Base-by-base conservation (phyloP, 2,888 invertebrate genomes). In the Amphiduros pacificus region DNA sequence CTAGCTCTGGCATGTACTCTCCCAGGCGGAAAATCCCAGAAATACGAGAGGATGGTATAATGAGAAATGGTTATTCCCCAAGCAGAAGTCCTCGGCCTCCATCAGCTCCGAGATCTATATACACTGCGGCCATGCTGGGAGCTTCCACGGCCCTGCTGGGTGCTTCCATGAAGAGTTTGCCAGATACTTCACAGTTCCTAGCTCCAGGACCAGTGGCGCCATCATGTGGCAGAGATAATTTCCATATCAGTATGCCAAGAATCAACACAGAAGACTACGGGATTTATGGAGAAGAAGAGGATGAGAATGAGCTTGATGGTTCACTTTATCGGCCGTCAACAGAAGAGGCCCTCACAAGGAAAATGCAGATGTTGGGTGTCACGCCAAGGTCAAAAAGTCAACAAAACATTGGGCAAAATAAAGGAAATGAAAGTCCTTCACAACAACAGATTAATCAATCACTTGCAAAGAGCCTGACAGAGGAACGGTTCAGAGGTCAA, bases 251-350 rank as follows among this genome's bases (percentile, higher is more conserved):
- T 29, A 31, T 24, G 49, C 53, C 58, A 6, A 36, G 20, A 11
- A 6, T 32, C 36, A 28, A 32, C 58, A 6, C 50, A 28, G 4
- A n/a, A n/a, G 53, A 51, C 20, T 52, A 27, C n/a, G 59, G 59
- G 11, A 44, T 59, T 2, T 59, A 40, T 36, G 59, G 59, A 9
- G 58, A 55, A 26, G 41, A 41, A 20, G 41, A 26, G 24, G 55
- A 58, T 20, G 58, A 58, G 26, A 41, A 32, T 17, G 51, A 31
- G n/a, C 20, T n/a, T n/a, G 53, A 52, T 14, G 20, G 27, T n/a
- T 40, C 40, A 26, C 5, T 4, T 17, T 58, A 31, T 22, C 20
- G 20, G 20, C 50, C 51, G 17, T 29, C 50, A n/a, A 6, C 22
- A 2, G 22, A 9, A 9, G 29, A 22, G 28, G 14, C n/a, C 17